Base-by-base conservation (phyloP, 2,888 invertebrate genomes). In the Cheilosia impressa region DNA sequence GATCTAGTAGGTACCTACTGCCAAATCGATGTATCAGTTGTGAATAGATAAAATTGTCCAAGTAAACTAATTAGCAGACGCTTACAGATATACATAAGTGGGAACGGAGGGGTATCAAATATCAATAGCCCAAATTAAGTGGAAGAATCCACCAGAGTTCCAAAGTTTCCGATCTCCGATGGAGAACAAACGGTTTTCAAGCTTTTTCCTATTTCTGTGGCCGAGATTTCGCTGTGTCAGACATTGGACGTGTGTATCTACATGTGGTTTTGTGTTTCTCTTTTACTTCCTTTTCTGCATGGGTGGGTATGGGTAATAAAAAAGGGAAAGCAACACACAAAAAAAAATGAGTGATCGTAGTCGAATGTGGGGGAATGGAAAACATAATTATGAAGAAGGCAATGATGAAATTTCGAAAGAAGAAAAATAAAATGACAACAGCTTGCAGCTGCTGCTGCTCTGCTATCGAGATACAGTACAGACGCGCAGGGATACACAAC, bases 401-500 rank as follows among this genome's bases (percentile, higher is more conserved):
- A 10, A 10, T 55, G 68, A 43, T 52, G 10, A 52, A 52, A 41
- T 10, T 38, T 27, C 2, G 19, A 34, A 27, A 55, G 13, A 38
- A 38, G 38, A 38, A 38, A 38, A 38, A 55, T 9, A 31, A 31
- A 68, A 22, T 38, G 45, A 13, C 34, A 50, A 47, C 34, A 19
- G 22, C 65, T 50, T 50, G 31, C 34, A 19, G 22, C 65, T 50
- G 65, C 50, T 47, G 63, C 50, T 60, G 19, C 19, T 19, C n/a
- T 9, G 13, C 4, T 38, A 38, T 13, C 13, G 10, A 4, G 13
- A 38, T 24, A 52, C 13, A 4, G 5, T 31, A 31, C 31, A 24
- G 13, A 52, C 24, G 10, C 50, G 3, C 6, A 31, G n/a, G 31
- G 6, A 27, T 7, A 31, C 9, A 9, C 31, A 0, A 31, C 31